phyloP scores from a whole-genome alignment of 2,888 invertebrate genomes.

The Fabriciana adippe region DNA sequence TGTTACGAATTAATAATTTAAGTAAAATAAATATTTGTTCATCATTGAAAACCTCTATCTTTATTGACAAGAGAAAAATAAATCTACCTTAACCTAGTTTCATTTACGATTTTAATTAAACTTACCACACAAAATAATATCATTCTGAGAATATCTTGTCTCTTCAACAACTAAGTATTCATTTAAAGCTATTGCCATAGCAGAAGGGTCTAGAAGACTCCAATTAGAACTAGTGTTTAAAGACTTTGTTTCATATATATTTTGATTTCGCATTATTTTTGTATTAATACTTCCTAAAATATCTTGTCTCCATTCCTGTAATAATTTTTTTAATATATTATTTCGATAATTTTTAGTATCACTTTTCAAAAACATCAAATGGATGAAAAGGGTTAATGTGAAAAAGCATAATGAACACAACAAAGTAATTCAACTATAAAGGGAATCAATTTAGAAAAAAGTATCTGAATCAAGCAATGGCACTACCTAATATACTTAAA shows the following conservation, averaged over 20 bases:
- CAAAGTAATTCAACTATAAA: too few species aligned
- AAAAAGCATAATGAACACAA: too few species aligned
- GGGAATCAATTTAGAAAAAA: too few species aligned
- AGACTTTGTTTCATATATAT: slow-evolving; percentile 57
- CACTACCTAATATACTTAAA: not conserved
- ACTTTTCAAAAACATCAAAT: not conserved
- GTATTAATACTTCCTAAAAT: slow-evolving; percentile 58
- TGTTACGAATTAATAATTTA: too few species aligned
- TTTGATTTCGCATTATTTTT: slow-evolving; percentile 58
- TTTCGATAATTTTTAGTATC: not conserved
- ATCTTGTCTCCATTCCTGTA: slow-evolving; percentile 60
- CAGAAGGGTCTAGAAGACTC: slow-evolving; percentile 63
- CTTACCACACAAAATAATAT: slow-evolving; percentile 62
- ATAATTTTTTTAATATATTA: slow-evolving; percentile 11
- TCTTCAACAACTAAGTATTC: slow-evolving; percentile 55
- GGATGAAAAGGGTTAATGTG: too few species aligned
- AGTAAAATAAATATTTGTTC: too few species aligned
- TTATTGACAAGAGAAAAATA: too few species aligned
- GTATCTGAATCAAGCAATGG: not conserved
- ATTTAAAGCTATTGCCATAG: slow-evolving; percentile 53
- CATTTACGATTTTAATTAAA: not conserved
- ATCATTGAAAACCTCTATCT: too few species aligned
- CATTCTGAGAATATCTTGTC: slow-evolving; percentile 60
- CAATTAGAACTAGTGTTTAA: slow-evolving; percentile 48
- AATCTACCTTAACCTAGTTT: too few species aligned